Evolutionary conservation across 1,140 invertebrate species (phyloP).

Genomic region (Drosophila sulfurigaster): DNA sequence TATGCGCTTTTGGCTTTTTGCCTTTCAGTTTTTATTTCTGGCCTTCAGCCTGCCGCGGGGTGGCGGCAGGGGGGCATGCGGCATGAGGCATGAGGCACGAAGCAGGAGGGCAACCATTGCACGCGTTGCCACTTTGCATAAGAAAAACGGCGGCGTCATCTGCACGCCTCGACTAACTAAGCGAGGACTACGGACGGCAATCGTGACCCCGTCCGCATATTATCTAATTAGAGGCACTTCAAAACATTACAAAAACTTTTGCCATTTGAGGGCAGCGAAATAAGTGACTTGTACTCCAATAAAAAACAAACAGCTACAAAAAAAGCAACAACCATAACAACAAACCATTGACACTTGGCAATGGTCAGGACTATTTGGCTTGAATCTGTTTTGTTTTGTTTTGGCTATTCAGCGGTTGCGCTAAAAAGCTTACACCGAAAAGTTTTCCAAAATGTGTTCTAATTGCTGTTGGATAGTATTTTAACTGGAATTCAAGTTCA

Average conservation of each 20-base stretch:
- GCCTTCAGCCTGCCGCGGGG: slow-evolving; percentile 4
- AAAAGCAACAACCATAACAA: slow-evolving; percentile 21
- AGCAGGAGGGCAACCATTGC: slow-evolving; percentile 31
- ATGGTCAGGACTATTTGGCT: slow-evolving; percentile 36
- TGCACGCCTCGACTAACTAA: slow-evolving; percentile 30
- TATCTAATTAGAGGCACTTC: slow-evolving; percentile 80
- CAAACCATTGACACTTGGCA: slow-evolving; percentile 52
- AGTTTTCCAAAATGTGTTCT: neutral
- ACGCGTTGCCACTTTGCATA: slow-evolving; percentile 76
- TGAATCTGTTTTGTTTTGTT: neutral
- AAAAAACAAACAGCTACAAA: slow-evolving; percentile 14
- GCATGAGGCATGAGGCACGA: neutral
- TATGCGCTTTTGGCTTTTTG: slow-evolving; percentile 72
- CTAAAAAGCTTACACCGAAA: neutral
- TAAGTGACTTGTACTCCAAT: slow-evolving; percentile 39
- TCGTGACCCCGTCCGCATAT: slow-evolving; percentile 61
- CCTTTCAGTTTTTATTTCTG: slow-evolving; percentile 41
- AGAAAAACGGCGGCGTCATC: slow-evolving; percentile 61
- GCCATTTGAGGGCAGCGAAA: slow-evolving; percentile 75
- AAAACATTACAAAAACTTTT: slow-evolving; percentile 81
- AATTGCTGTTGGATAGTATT: neutral
- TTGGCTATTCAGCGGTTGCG: slow-evolving; percentile 1
- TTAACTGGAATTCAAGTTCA: neutral
- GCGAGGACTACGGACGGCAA: neutral
- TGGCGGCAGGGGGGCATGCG: slow-evolving; percentile 5